Percentiles rank a stretch among this genome's conserved stretches.
phyloP scores from a whole-genome alignment of 2,797 vertebrate species.

The Mormyrus proboscirostris region DNA sequence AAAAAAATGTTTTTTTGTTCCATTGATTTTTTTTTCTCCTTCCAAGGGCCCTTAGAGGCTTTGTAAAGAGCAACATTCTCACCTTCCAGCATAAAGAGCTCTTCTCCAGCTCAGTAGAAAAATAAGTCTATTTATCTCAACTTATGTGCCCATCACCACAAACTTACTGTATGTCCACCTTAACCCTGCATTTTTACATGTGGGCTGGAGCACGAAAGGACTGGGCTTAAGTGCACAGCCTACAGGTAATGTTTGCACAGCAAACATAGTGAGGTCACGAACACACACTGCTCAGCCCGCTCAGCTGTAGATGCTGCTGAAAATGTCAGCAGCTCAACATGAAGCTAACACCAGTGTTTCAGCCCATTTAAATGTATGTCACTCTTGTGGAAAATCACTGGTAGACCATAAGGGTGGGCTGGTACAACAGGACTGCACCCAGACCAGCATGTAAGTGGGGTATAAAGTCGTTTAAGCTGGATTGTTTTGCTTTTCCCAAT shows the following conservation, averaged over 20 bases:
- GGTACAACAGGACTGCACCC: neutral
- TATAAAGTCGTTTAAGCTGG: neutral
- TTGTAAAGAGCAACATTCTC: neutral
- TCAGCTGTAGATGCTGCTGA: neutral
- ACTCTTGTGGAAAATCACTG: neutral
- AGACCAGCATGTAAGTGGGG: neutral
- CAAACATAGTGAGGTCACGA: neutral
- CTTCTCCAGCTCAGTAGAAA: neutral
- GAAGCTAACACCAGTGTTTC: neutral
- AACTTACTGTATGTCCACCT: neutral
- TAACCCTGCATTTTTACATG: neutral
- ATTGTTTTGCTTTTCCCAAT: neutral
- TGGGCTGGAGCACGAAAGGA: neutral
- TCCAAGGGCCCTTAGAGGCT: neutral
- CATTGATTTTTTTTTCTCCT: neutral
- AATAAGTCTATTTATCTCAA: neutral
- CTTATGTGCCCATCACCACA: neutral
- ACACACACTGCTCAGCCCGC: neutral
- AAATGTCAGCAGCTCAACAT: neutral
- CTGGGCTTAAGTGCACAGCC: neutral
- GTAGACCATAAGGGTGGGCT: neutral
- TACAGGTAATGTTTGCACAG: neutral
- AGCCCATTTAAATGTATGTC: neutral
- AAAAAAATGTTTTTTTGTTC: neutral
- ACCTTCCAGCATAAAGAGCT: neutral